A percentile compares a stretch with the other conserved stretches of the same genome.
Evolutionary conservation across 1,140 invertebrate genomes (phyloP).

Genomic region (Trichonephila clavata): DNA sequence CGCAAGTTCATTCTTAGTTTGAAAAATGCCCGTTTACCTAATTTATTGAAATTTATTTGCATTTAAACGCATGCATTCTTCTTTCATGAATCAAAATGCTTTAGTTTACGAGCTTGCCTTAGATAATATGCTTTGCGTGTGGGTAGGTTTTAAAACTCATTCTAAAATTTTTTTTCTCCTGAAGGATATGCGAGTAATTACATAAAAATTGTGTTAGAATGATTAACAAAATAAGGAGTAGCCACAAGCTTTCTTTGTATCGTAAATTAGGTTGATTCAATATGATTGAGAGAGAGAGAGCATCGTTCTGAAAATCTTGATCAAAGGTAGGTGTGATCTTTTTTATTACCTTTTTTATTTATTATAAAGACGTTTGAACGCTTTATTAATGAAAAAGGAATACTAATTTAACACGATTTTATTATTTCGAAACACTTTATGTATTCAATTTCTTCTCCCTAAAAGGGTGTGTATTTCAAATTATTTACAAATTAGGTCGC

Average conservation of each 20-base stretch:
- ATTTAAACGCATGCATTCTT: background rate
- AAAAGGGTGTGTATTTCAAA: background rate
- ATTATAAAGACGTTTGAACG: background rate
- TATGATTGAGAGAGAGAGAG: background rate
- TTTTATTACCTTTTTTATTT: background rate
- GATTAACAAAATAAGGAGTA: conserved; percentile 15
- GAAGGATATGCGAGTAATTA: background rate
- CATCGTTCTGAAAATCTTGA: background rate
- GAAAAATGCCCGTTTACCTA: no score
- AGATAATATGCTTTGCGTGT: background rate
- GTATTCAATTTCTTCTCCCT: background rate
- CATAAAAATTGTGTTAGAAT: background rate
- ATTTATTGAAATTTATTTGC: no score
- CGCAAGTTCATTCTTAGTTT: no score
- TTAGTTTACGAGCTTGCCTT: background rate
- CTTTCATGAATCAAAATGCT: background rate
- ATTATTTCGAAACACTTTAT: background rate
- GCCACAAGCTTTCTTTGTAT: background rate
- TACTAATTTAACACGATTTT: background rate
- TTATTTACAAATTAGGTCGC: background rate
- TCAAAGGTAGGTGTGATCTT: background rate
- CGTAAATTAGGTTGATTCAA: background rate
- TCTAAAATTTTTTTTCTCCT: background rate
- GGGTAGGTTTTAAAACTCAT: background rate
- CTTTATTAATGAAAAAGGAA: background rate